phyloP scores from a whole-genome alignment of 2,888 invertebrate species.

The Chironomus riparius region DNA sequence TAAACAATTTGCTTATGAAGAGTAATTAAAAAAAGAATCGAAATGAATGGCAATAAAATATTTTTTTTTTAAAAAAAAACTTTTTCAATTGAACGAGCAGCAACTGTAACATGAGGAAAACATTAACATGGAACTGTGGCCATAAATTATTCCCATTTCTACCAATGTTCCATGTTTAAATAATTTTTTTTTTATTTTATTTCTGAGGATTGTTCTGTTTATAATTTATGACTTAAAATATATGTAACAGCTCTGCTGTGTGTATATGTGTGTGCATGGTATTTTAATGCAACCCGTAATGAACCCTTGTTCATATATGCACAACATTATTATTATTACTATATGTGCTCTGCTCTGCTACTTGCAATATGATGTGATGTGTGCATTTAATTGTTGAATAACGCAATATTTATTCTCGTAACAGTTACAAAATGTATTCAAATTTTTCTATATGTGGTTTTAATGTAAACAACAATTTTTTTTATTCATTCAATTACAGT shows the following conservation, averaged over 20 bases:
- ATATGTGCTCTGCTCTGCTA: too few relatives aligned
- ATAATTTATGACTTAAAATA: conserved; percentile 9
- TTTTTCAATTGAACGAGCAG: too few relatives aligned
- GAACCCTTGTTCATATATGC: conserved; percentile 4
- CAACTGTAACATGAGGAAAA: neutral
- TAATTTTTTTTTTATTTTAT: neutral
- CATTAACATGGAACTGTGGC: conserved; percentile 5
- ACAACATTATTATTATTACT: too few relatives aligned
- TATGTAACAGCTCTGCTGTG: neutral
- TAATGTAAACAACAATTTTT: neutral
- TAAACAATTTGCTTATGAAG: neutral
- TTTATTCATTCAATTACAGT: neutral
- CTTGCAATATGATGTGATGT: neutral
- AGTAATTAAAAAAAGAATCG: conserved; percentile 13
- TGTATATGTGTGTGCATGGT: neutral
- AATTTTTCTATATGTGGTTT: neutral
- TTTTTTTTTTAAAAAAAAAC: neutral
- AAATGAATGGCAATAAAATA: neutral
- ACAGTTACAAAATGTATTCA: neutral
- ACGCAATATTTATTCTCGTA: neutral
- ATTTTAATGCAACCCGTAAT: conserved; percentile 13
- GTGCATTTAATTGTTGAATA: conserved; percentile 1
- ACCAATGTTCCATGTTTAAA: neutral
- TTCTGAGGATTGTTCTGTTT: conserved; percentile 10
- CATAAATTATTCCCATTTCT: conserved; percentile 14